Base-by-base conservation (phyloP, 2,888 invertebrate genomes). In the Microctonus aethiopoides region DNA sequence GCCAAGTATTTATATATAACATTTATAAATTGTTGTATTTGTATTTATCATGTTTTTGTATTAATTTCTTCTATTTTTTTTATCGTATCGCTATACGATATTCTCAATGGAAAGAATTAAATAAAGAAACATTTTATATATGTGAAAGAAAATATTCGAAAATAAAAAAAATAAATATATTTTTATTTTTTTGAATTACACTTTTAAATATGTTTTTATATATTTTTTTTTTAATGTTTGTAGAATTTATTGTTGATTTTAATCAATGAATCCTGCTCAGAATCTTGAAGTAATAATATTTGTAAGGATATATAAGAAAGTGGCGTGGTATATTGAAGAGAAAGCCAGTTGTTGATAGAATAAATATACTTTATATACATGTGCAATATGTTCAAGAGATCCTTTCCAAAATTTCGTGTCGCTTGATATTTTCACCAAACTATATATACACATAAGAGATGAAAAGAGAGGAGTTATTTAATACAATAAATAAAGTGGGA, bases 251-350 rank as follows among this genome's bases (percentile, higher is more conserved):
- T n/a, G n/a, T n/a, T n/a, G n/a, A 13, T 13, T 62, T 11, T 39
- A 13, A 62, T 54, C 54, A 56, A 56, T 65, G 22, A 16, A 39
- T 56, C 63, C 26, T 52, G 52, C 13, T 34, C n/a, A n/a, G n/a
- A n/a, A n/a, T 62, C 39, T 65, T 20, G 20, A 22, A 41, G 52
- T n/a, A 32, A 60, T 46, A n/a, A 46, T 46, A n/a, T 7, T 16
- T 46, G 26, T 60, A 60, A 70, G 70, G 64, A 70, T 70, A n/a
- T n/a, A n/a, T n/a, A 65, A 65, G 70, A 70, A 70, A 70, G 70
- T 70, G 24, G 24, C 24, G 22, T 7, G n/a, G 29, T 52, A 16
- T 24, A 20, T 5, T 11, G 65, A 65, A 65, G 70, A 70, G 65
- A 70, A 65, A 60, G 51, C 7, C 57, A 13, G 13, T 22, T 24